These are phyloP conservation scores for Desmodus rotundus DNA, from an alignment of 2,113 vertebrate species.

Conservation along the genomic window DNA sequence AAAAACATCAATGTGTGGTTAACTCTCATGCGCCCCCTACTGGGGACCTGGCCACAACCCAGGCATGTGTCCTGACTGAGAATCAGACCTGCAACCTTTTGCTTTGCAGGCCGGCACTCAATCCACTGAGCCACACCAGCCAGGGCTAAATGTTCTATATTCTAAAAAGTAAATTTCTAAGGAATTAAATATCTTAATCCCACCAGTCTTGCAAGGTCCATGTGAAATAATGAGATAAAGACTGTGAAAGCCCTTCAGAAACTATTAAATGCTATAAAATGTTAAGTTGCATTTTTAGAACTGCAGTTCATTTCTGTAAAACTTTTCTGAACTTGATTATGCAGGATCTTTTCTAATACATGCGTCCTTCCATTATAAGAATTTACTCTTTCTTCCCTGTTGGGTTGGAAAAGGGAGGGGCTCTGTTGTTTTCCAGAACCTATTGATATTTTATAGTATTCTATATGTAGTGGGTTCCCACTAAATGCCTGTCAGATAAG, in stretches of 20 bases:
- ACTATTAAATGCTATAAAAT: slow-evolving; percentile 50
- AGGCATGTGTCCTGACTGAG: no score
- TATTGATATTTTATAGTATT: slow-evolving; percentile 16
- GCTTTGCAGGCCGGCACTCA: no score
- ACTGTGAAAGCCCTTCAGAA: slow-evolving; percentile 18
- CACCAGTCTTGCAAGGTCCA: not conserved
- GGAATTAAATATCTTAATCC: slow-evolving; percentile 20
- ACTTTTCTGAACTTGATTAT: slow-evolving; percentile 39
- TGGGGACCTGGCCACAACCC: no score
- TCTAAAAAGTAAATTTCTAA: slow-evolving; percentile 19
- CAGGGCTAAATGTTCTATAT: not conserved
- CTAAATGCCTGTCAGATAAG: not conserved
- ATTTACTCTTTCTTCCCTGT: slow-evolving; percentile 39
- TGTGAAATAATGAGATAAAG: slow-evolving; percentile 52
- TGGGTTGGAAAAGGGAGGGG: not conserved
- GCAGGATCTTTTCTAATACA: slow-evolving; percentile 29
- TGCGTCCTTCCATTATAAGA: slow-evolving; percentile 20
- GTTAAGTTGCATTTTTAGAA: slow-evolving; percentile 53
- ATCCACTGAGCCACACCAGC: no score
- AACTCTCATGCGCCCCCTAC: no score
- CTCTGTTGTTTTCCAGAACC: slow-evolving; percentile 28
- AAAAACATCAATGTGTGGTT: no score
- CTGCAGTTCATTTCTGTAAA: slow-evolving; percentile 25
- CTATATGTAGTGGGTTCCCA: not conserved
- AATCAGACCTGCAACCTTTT: no score